These are phyloP conservation scores for Eristalis tenax DNA, from an alignment of 2,888 invertebrate species.

Conservation along the genomic window DNA sequence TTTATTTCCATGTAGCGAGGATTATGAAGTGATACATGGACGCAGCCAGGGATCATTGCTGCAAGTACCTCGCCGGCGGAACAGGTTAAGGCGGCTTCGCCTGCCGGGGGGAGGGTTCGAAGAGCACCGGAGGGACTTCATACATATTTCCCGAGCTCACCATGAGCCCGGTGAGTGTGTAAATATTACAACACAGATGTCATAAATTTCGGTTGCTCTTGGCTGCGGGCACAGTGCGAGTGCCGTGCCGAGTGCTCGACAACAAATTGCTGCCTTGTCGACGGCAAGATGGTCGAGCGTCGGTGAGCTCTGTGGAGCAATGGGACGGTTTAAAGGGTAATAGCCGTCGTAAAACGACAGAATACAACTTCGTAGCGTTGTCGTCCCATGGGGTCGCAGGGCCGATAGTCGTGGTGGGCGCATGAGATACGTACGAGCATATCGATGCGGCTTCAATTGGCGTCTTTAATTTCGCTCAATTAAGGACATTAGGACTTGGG, in stretches of 20 bases:
- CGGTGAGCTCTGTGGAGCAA: neutral
- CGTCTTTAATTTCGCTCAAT: neutral
- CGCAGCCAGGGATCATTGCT: slow-evolving; percentile 15
- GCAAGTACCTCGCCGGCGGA: slow-evolving; percentile 12
- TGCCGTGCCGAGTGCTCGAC: neutral
- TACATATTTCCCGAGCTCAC: neutral
- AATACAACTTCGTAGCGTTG: neutral
- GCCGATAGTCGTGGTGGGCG: neutral
- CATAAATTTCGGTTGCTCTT: neutral
- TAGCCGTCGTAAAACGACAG: neutral
- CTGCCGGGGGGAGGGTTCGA: neutral
- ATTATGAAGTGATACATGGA: slow-evolving; percentile 32
- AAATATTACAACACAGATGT: slow-evolving; percentile 26
- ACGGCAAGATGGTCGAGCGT: neutral
- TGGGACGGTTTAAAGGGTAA: neutral
- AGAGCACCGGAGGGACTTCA: slow-evolving; percentile 11
- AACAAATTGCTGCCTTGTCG: slow-evolving; percentile 14
- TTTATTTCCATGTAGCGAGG: slow-evolving; percentile 42
- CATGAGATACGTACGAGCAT: neutral
- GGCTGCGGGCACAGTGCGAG: neutral
- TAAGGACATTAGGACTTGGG: neutral
- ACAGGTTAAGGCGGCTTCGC: slow-evolving; percentile 12
- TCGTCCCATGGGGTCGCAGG: neutral
- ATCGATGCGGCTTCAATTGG: neutral
- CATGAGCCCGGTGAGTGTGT: slow-evolving; percentile 3